Evolutionary conservation across 2,888 invertebrate genomes (phyloP), one percentile per base, ranked within the genome.

Genomic region (Tiliacea citrago): DNA sequence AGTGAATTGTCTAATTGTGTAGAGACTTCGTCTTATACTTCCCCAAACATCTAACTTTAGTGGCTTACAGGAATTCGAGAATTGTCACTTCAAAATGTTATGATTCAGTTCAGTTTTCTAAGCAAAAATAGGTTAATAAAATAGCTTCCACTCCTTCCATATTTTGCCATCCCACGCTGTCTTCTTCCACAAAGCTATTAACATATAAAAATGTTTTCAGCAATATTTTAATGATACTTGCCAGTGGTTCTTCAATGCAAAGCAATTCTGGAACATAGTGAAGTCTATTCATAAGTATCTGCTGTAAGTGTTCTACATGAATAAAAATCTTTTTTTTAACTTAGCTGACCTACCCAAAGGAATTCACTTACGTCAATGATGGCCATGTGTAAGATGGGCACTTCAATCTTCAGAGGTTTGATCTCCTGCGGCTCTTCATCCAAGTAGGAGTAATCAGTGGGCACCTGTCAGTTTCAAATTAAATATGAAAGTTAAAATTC

Each of bases 351-450:
- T 24, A 6, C 4, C 0, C 12, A 16, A 35, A 55, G 16, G 6
- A 21, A 53, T 1, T 7, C 0, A 90, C 94, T 93, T 81, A 96
- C 96, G 73, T 96, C 95, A 68, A 95, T 84, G 13, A 96, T 94
- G 61, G 95, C 95, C 94, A 96, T 95, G 60, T 95, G 95, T 18
- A 96, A 86, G 63, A 96, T 94, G 1, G 96, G 96, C 5, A 96
- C 91, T 84, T 96, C 95, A 6, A 96, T 73, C 58, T 92, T 92
- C 3, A 92, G 80, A 0, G 95, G 94, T 68, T 90, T 89, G 35
- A 93, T 91, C 75, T 93, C 91, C 57, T 93, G 93, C 0, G 94
- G 93, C 68, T 95, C 95, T 0, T 95, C 94, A 51, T 94, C 94
- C 71, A 94, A 82, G 73, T 95, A 95, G 0, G 92, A 90, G 65